Percentiles rank a stretch among this genome's conserved stretches.
These are phyloP conservation scores for Tricholaema leucomelas DNA, from an alignment of 2,113 vertebrate species.

Conservation along the genomic window DNA sequence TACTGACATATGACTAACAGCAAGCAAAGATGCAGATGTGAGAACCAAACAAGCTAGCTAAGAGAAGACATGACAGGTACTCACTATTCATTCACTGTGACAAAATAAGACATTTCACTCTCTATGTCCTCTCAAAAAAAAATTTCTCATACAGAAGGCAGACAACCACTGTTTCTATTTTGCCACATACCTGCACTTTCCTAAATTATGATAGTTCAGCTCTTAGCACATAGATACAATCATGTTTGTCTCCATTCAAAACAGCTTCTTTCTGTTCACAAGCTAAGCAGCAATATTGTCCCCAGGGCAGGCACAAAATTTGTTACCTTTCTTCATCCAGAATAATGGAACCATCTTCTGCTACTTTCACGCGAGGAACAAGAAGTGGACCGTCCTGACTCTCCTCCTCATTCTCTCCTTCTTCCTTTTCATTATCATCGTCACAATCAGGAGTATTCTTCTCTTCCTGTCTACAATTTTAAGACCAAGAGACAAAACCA, in stretches of 20 bases:
- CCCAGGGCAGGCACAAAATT: background rate
- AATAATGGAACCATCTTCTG: constrained; percentile 96
- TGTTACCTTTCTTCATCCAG: constrained; percentile 94
- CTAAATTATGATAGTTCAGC: background rate
- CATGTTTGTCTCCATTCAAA: accelerated
- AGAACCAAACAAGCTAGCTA: background rate
- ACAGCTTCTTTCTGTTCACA: background rate
- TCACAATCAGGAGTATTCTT: constrained; percentile 56
- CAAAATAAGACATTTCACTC: background rate
- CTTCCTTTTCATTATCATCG: constrained; percentile 72
- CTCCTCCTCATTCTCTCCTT: constrained; percentile 68
- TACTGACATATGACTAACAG: background rate
- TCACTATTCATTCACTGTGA: background rate
- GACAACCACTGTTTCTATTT: background rate
- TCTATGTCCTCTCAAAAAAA: background rate
- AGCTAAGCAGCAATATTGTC: background rate
- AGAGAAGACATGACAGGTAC: background rate
- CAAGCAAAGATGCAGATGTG: background rate
- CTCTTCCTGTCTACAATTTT: constrained; percentile 66
- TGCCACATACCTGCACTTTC: background rate
- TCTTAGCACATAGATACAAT: background rate
- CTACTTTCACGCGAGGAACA: constrained; percentile 95
- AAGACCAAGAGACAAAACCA: background rate
- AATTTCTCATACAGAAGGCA: background rate
- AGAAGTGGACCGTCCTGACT: constrained; percentile 78